Base-by-base conservation (phyloP, 2,113 vertebrate genomes). In the Panthera tigris region DNA sequence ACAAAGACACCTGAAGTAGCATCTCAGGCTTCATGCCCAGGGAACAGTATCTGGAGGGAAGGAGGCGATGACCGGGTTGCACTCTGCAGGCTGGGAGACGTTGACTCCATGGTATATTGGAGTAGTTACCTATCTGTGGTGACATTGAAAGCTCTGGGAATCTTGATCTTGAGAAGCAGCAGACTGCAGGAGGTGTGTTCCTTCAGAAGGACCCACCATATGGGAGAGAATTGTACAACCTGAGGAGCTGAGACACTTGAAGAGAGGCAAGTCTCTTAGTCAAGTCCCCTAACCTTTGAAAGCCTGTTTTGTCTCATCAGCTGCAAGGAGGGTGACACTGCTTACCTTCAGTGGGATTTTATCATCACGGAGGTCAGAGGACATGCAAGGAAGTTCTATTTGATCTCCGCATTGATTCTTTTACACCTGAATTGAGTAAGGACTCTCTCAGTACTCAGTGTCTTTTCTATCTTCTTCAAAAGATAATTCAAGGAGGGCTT, bases 291-390 rank as follows among this genome's bases (percentile, higher is more conserved):
- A 25, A 12, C 57, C 13, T 33, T 39, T 9, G 7, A 4, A 83
- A 61, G 7, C 2, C 36, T 76, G 5, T 14, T 45, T 25, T 33
- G 27, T 57, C 68, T n/a, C 12, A 11, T 45, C 36, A 9, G 9
- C 21, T 81, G 6, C 4, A 2, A n/a, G 66, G 4, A 16, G 12
- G 13, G 7, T 33, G 12, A 25, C 4, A 3, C 4, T 0, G 0
- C 10, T 66, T 21, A 4, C 23, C 9, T 55, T 23, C 9, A 13
- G 11, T 19, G 23, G 11, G 15, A 76, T 88, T 50, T 82, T 23
- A 61, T 50, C 13, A 48, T 61, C 33, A 2, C 45, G 27, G 23
- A 66, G 21, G 29, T 63, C 55, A 55, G 45, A 41, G 66, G 33
- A n/a, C 5, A 55, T 0, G 5, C 48, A 39, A 5, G 57, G 33